A percentile compares a stretch with the other conserved stretches of the same genome.
phyloP scores from a whole-genome alignment of 2,113 vertebrate species.

The Epinephelus lanceolatus region DNA sequence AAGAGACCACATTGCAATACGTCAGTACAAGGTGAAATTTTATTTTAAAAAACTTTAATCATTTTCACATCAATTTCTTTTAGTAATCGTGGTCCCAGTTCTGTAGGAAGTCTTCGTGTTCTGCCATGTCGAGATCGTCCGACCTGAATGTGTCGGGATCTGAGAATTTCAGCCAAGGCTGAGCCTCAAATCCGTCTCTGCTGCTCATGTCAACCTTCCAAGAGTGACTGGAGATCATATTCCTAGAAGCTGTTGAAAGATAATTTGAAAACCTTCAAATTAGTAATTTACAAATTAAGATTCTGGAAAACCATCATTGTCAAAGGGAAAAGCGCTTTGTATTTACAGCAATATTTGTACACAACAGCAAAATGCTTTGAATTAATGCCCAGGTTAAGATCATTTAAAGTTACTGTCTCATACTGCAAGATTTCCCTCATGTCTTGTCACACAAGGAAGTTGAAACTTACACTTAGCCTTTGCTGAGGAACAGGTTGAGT shows the following conservation, averaged over 20 bases:
- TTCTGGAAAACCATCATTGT: not conserved
- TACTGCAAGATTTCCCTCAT: too few species aligned
- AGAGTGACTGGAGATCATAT: slow-evolving; percentile 51
- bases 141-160: not conserved
- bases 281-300: not conserved
- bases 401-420: not conserved
- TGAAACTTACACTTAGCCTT: slow-evolving; percentile 36
- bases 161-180: not conserved
- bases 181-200: not conserved
- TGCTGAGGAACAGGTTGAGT: slow-evolving; percentile 33
- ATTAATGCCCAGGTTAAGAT: not conserved
- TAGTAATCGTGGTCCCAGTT: slow-evolving; percentile 34
- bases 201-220: slow-evolving; percentile 58
- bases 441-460: not conserved
- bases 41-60: slow-evolving; percentile 30
- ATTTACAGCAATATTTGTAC: not conserved
- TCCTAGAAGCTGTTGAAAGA: slow-evolving; percentile 29
- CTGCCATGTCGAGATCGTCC: not conserved
- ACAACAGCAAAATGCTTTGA: too few species aligned
- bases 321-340: not conserved
- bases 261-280: rapidly evolving
- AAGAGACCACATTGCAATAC: not conserved
- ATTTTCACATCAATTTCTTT: not conserved
- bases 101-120: slow-evolving; percentile 13
- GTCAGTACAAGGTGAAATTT: not conserved